phyloP scores from a whole-genome alignment of 2,797 vertebrate species.

The Cyclura pinguis region DNA sequence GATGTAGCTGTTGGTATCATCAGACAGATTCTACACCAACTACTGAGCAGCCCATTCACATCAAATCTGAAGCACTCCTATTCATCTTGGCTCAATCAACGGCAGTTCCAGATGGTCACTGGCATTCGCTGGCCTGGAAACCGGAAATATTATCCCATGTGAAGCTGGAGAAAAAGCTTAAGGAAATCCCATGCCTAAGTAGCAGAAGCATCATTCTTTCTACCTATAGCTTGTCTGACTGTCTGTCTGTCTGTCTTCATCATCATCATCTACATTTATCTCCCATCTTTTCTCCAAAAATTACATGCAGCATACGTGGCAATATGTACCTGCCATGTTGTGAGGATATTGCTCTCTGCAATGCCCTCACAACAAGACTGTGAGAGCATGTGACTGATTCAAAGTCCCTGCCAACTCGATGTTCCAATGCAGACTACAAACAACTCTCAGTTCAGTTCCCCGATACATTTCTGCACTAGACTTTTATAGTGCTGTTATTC shows the following conservation, averaged over 20 bases:
- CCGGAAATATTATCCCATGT: not conserved
- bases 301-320: no score
- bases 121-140: constrained; percentile 11
- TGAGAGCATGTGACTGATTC: not conserved
- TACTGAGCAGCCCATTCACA: constrained; percentile 77
- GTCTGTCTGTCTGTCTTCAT: no score
- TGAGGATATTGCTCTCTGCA: not conserved
- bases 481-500: no score
- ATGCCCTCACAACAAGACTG: not conserved
- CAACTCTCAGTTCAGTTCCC: not conserved
- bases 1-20: constrained; percentile 79
- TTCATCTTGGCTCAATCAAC: not conserved
- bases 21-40: constrained; percentile 81
- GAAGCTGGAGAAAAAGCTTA: no score
- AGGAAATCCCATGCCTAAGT: no score
- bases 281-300: no score
- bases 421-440: not conserved
- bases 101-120: not conserved
- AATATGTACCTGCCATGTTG: no score
- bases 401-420: not conserved
- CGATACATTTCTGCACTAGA: no score
- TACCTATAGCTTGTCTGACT: no score
- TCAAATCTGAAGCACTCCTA: constrained; percentile 18
- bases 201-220: no score
- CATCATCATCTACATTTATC: no score